These are phyloP conservation scores for Eclectus roratus DNA, from an alignment of 2,113 vertebrate genomes.

Conservation along the genomic window DNA sequence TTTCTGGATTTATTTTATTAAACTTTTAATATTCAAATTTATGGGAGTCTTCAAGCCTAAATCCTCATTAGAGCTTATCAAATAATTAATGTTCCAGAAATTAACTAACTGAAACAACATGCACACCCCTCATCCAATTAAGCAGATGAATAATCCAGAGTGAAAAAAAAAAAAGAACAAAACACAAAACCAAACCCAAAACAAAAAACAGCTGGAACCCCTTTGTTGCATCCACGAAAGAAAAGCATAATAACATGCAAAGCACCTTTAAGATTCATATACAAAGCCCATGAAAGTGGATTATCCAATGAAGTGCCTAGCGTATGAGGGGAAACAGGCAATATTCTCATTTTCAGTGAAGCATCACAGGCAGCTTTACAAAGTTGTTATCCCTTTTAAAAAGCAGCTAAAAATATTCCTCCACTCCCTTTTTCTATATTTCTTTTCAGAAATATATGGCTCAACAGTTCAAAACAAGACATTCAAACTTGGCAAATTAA, in stretches of 20 bases:
- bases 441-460: background rate
- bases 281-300: background rate
- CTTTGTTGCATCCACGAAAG: background rate
- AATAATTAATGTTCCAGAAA: slow-evolving; percentile 55
- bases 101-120: slow-evolving; percentile 41
- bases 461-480: background rate
- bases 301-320: background rate
- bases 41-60: slow-evolving; percentile 38
- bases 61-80: slow-evolving; percentile 47
- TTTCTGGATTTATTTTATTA: slow-evolving; percentile 50
- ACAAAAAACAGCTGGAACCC: background rate
- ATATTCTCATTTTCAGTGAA: background rate
- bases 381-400: background rate
- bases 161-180: background rate
- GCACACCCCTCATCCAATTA: slow-evolving; percentile 28
- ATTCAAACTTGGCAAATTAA: background rate
- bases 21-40: slow-evolving; percentile 52
- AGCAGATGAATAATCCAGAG: slow-evolving; percentile 33
- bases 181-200: background rate
- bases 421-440: background rate
- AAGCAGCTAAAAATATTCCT: background rate
- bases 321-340: background rate
- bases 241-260: background rate
- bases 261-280: background rate
- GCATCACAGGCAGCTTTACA: background rate